Evolutionary conservation across 2,888 invertebrate species (phyloP).

Genomic region (Phymatocera aterrima): DNA sequence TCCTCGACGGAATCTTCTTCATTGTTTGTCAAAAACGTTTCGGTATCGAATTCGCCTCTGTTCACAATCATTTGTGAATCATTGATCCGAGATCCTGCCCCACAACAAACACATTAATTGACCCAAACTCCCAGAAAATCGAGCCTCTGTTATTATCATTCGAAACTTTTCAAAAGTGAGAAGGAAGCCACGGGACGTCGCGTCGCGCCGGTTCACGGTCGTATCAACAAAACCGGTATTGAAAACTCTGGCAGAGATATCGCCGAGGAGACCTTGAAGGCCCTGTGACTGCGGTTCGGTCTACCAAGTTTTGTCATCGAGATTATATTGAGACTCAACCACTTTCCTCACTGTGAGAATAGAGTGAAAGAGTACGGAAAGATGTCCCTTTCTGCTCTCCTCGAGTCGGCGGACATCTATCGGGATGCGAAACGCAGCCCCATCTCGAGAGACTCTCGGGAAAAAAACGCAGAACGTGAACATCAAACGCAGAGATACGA

Average conservation of each 20-base stretch:
- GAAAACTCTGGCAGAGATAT: neutral
- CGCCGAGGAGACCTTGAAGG: conserved; percentile 9
- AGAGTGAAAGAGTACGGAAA: neutral
- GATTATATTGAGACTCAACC: neutral
- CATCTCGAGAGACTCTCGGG: conserved; percentile 19
- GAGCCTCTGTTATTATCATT: too few relatives aligned
- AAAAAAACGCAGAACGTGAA: conserved; percentile 18
- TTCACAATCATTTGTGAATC: too few relatives aligned
- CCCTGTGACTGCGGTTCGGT: neutral
- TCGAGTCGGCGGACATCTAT: neutral
- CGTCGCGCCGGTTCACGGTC: neutral
- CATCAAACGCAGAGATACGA: neutral
- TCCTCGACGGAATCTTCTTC: too few relatives aligned
- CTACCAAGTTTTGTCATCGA: neutral
- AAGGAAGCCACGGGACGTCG: neutral
- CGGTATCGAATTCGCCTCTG: too few relatives aligned
- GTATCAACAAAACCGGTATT: conserved; percentile 15
- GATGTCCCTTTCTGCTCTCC: neutral
- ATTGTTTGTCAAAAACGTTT: too few relatives aligned
- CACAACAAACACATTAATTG: too few relatives aligned
- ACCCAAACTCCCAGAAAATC: neutral
- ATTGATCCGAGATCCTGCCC: too few relatives aligned
- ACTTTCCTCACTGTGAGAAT: neutral
- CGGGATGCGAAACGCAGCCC: conserved; percentile 6
- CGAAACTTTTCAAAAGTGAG: neutral